phyloP scores from a whole-genome alignment of 2,797 vertebrate genomes.

The Sphaeramia orbicularis region DNA sequence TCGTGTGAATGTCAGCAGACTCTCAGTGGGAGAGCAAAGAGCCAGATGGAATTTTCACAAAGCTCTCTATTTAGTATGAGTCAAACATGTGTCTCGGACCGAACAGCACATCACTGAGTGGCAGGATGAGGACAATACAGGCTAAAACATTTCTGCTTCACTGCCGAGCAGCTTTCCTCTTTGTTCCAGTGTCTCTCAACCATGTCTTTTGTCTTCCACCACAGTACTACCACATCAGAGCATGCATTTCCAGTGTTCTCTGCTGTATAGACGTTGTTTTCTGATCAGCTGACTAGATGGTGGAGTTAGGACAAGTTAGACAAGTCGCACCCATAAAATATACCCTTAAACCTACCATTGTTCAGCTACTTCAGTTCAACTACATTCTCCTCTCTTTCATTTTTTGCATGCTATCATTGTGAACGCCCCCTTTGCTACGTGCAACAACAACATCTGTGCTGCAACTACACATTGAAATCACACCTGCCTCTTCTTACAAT shows the following conservation, averaged over 20 bases:
- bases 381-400: too few relatives aligned
- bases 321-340: too few relatives aligned
- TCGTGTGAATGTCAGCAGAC: conserved; percentile 44
- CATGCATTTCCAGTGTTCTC: not conserved
- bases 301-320: too few relatives aligned
- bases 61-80: conserved; percentile 63
- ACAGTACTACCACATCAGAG: not conserved
- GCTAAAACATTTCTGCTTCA: conserved; percentile 38
- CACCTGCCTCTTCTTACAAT: too few relatives aligned
- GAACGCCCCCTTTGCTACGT: too few relatives aligned
- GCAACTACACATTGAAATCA: too few relatives aligned
- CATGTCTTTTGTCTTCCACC: conserved; percentile 3
- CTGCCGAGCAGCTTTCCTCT: conserved; percentile 14
- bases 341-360: too few relatives aligned
- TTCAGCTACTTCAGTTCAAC: too few relatives aligned
- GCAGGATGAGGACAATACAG: conserved; percentile 53
- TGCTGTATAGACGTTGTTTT: too few relatives aligned
- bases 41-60: conserved; percentile 68
- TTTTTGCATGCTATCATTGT: too few relatives aligned
- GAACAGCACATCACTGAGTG: conserved; percentile 40
- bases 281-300: too few relatives aligned
- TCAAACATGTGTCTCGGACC: conserved; percentile 61
- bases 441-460: too few relatives aligned
- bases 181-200: conserved; percentile 12
- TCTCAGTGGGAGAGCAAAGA: conserved; percentile 58